Conservation (phyloP, 1,140 invertebrate genomes). For the Cardiocondyla obscurior region DNA sequence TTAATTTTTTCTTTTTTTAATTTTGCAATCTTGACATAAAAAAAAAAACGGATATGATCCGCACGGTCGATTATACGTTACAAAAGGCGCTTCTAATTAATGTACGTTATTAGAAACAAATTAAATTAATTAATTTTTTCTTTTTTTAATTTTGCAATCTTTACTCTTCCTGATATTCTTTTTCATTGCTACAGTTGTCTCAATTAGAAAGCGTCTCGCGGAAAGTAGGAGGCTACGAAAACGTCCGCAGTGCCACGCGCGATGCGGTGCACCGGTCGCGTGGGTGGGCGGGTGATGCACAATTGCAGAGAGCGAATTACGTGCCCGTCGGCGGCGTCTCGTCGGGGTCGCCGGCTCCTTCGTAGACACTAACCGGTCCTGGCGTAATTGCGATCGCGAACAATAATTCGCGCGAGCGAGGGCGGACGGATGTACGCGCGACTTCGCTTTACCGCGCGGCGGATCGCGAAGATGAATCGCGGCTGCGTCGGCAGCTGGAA, state of each 20-base stretch:
- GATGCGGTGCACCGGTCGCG: constrained; percentile 35
- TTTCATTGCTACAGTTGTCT: too few species aligned
- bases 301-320: constrained; percentile 49
- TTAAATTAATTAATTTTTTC: too few species aligned
- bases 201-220: too few species aligned
- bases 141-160: too few species aligned
- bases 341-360: constrained; percentile 22
- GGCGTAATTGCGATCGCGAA: constrained; percentile 38
- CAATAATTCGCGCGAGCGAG: constrained; percentile 21
- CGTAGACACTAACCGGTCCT: constrained; percentile 20
- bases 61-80: not conserved
- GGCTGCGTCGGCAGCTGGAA: not conserved
- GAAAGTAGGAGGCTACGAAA: not conserved
- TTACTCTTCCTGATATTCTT: too few species aligned
- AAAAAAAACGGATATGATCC: too few species aligned
- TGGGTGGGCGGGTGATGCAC: constrained; percentile 31
- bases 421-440: not conserved
- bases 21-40: too few species aligned
- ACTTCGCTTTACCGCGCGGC: not conserved
- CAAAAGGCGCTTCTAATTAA: too few species aligned
- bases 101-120: too few species aligned
- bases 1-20: too few species aligned
- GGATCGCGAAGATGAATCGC: not conserved
- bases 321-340: constrained; percentile 35
- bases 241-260: not conserved